Evolutionary conservation across 2,797 vertebrate species (phyloP), one percentile per base, ranked within the genome.

Genomic region (Pipistrellus kuhlii): DNA sequence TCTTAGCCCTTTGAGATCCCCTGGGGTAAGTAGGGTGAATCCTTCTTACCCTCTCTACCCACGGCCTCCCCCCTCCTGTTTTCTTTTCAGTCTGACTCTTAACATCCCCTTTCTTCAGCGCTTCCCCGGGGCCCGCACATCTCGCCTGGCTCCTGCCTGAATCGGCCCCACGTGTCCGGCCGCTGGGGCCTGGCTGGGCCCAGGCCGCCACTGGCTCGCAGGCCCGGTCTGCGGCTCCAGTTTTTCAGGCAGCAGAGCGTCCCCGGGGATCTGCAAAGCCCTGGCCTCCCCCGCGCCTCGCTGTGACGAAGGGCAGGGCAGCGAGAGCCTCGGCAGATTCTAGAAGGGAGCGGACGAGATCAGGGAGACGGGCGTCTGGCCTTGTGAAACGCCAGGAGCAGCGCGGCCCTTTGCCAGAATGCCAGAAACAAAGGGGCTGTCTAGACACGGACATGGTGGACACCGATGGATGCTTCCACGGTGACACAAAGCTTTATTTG

Each of bases 391-490:
- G 96, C 94, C 94, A 97, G 96, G 85, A 96, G 96, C 85, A 96
- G 94, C 68, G 80, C 85, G 38, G 11, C 8, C 44, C 78, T 97
- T 96, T 93, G 97, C 97, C 97, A 96, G 88, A 97, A 95, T 85
- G 95, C 95, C 97, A 95, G 96, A 97, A 97, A 97, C 97, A 94
- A 96, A 96, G 94, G 93, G 82, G 83, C 96, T 90, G 97, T 97
- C 96, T 97, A 97, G 97, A 97, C 97, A 88, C 93, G 95, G 90
- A 87, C 97, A 94, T 78, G 77, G 75, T 95, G 73, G 87, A 91
- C 73, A 59, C 11, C n/a, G 73, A 88, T 71, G 76, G 72, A 83
- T 9, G 14, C 69, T 38, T 91, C 51, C 41, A 12, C 20, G 72
- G 57, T 3, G 3, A 85, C 41, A 87, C 35, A 27, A 46, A 85